Conservation (phyloP, 2,113 vertebrate genomes). For the Oncorhynchus kisutch region DNA sequence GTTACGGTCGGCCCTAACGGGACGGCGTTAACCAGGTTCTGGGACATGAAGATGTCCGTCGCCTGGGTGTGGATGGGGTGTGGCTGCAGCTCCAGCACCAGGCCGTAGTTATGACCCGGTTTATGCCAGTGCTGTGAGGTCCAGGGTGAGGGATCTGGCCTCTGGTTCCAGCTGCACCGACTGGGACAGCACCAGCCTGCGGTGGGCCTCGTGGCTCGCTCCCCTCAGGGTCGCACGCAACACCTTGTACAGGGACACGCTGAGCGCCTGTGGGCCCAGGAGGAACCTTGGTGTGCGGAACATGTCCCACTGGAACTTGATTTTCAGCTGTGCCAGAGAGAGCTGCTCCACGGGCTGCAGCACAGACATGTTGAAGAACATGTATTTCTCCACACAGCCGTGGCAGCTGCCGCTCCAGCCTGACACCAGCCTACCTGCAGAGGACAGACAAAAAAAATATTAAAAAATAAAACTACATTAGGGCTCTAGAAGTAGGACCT, state of each 20-base stretch:
- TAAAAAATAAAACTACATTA: too few relatives aligned
- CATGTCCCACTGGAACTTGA: slow-evolving; percentile 73
- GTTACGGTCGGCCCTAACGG: neutral
- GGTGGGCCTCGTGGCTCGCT: slow-evolving; percentile 30
- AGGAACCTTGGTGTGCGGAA: slow-evolving; percentile 26
- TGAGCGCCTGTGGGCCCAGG: slow-evolving; percentile 46
- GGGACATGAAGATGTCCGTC: neutral
- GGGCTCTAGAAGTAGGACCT: too few relatives aligned
- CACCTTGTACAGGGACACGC: slow-evolving; percentile 73
- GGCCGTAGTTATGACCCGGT: slow-evolving; percentile 59
- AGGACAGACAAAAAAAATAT: neutral
- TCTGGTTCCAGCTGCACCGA: slow-evolving; percentile 64
- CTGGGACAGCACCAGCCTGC: slow-evolving; percentile 71
- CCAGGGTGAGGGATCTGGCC: slow-evolving; percentile 68
- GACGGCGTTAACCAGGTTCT: slow-evolving; percentile 7
- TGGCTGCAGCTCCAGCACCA: slow-evolving; percentile 74
- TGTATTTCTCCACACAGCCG: slow-evolving; percentile 76
- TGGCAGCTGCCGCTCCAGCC: slow-evolving; percentile 46
- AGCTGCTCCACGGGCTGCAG: slow-evolving; percentile 80
- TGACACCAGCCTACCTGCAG: slow-evolving; percentile 47
- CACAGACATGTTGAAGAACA: slow-evolving; percentile 85
- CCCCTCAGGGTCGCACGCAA: slow-evolving; percentile 53
- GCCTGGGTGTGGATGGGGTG: too few relatives aligned
- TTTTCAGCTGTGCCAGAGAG: slow-evolving; percentile 82
- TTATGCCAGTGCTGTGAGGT: slow-evolving; percentile 72